A percentile compares a stretch with the other conserved stretches of the same genome.
These are phyloP conservation scores for Otus sunia DNA, from an alignment of 2,113 vertebrate genomes.

Conservation along the genomic window DNA sequence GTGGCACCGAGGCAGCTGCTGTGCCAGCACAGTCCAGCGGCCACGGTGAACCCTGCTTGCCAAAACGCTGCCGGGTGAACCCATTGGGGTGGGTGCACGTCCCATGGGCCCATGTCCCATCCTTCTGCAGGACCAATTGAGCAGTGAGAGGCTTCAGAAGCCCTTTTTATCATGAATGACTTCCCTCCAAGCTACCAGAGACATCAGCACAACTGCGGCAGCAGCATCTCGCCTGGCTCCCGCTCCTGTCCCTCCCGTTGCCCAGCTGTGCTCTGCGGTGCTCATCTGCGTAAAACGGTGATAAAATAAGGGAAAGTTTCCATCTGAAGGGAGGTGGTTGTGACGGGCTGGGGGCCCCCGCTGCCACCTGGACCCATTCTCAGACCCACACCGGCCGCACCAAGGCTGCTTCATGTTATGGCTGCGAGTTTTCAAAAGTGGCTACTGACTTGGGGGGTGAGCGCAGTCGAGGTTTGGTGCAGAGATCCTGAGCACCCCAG, in stretches of 20 bases:
- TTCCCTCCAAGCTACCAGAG: not conserved
- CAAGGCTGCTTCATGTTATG: not conserved
- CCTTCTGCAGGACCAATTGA: not conserved
- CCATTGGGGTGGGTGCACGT: fast-evolving
- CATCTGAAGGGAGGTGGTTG: conserved; percentile 4
- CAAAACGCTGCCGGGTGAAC: fast-evolving
- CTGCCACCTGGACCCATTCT: not conserved
- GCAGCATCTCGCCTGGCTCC: not conserved
- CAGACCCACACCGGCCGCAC: not conserved
- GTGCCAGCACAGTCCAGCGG: fast-evolving
- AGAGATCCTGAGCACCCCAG: not conserved
- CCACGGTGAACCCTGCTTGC: not conserved
- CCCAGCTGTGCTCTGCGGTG: not conserved
- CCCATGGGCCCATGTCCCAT: not conserved
- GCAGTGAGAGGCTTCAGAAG: not conserved
- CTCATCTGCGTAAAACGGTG: not conserved
- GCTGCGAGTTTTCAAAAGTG: not conserved
- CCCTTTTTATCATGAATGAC: not conserved
- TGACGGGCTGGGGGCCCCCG: not conserved
- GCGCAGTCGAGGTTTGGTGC: not conserved
- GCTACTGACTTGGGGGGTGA: not conserved
- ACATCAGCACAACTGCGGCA: not conserved
- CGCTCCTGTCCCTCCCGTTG: not conserved
- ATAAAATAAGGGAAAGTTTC: conserved; percentile 9
- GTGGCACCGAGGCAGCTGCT: fast-evolving